A percentile compares a stretch with the other conserved stretches of the same genome.
These are phyloP conservation scores for Lasioglossum morio DNA, from an alignment of 2,888 invertebrate genomes.

Conservation along the genomic window DNA sequence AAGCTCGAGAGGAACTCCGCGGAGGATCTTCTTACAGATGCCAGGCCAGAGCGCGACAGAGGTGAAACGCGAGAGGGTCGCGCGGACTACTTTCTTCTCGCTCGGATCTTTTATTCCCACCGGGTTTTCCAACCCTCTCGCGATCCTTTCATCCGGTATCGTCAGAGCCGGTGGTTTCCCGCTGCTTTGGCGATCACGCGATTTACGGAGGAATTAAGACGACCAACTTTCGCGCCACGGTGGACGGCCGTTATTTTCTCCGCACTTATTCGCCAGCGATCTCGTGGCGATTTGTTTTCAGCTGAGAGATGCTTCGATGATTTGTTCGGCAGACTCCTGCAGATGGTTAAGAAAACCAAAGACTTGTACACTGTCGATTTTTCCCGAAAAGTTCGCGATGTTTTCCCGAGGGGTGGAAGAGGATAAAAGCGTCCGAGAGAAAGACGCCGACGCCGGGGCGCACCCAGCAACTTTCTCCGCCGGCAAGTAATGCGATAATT, in stretches of 20 bases:
- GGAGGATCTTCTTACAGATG: conserved; percentile 55
- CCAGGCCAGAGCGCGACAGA: neutral
- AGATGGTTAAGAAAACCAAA: neutral
- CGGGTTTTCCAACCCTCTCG: neutral
- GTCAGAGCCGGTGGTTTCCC: conserved; percentile 25
- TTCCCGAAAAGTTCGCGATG: neutral
- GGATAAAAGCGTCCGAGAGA: conserved; percentile 33
- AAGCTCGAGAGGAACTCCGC: conserved; percentile 48
- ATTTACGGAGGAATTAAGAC: conserved; percentile 56
- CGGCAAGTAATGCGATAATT: conserved; percentile 83
- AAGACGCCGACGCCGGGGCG: conserved; percentile 13
- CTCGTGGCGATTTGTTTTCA: neutral
- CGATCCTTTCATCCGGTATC: conserved; percentile 41
- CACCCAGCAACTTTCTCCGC: conserved; percentile 74
- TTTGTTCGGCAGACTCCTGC: neutral
- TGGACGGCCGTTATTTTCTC: neutral
- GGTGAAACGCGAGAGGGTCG: conserved; percentile 30
- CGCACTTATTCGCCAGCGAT: neutral
- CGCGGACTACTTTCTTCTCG: conserved; percentile 11
- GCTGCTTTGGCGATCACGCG: conserved; percentile 39
- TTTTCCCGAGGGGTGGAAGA: neutral
- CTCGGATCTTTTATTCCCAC: conserved; percentile 18
- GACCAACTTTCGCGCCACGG: neutral
- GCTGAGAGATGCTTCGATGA: neutral
- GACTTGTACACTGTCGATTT: neutral